Conservation (phyloP, 2,888 invertebrate species). For the Heliconius cydno region DNA sequence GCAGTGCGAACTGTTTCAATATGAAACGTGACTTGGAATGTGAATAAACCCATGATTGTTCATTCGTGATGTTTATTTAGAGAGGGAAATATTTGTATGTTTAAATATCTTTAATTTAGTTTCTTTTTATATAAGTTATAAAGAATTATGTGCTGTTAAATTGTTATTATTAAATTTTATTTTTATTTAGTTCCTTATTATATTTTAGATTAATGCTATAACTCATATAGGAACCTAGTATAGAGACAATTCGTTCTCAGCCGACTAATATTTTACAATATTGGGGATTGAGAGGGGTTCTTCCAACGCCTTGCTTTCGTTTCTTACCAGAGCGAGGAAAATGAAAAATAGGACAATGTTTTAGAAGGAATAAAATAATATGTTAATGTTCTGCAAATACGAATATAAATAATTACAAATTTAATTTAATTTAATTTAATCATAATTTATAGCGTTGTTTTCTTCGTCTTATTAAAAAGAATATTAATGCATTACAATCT, state of each 20-base stretch:
- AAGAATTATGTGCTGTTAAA: too few species aligned
- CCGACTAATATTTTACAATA: too few species aligned
- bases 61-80: constrained; percentile 39
- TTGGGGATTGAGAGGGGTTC: too few species aligned
- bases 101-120: not conserved
- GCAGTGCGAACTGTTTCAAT: constrained; percentile 53
- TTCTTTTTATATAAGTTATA: not conserved
- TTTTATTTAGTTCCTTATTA: not conserved
- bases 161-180: not conserved
- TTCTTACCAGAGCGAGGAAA: too few species aligned
- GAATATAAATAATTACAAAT: not conserved
- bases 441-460: too few species aligned
- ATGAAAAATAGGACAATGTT: too few species aligned
- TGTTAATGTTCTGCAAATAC: not conserved
- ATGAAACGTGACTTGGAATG: constrained; percentile 52
- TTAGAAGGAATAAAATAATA: not conserved
- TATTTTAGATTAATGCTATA: not conserved
- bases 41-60: constrained; percentile 39
- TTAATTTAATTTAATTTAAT: too few species aligned
- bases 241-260: too few species aligned
- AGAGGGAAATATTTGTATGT: constrained; percentile 13
- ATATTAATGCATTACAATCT: too few species aligned
- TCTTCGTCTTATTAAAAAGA: too few species aligned
- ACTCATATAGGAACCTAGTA: too few species aligned
- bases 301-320: too few species aligned